phyloP scores from a whole-genome alignment of 2,113 vertebrate genomes.

The Hymenochirus boettgeri region DNA sequence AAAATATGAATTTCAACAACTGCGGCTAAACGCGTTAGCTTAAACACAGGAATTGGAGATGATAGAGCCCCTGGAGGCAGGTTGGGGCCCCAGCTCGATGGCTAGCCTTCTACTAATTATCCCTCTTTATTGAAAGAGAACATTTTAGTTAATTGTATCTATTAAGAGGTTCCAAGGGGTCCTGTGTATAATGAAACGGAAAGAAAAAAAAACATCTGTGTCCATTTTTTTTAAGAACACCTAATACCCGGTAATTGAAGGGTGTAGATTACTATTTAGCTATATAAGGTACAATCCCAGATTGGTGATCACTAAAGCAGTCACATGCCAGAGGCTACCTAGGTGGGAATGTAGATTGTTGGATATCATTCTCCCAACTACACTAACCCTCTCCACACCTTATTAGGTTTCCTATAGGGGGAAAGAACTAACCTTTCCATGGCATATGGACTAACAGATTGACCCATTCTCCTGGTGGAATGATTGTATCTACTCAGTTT shows the following conservation, averaged over 20 bases:
- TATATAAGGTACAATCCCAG: background rate
- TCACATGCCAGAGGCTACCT: background rate
- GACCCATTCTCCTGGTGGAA: background rate
- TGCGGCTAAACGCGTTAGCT: no score
- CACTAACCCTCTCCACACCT: background rate
- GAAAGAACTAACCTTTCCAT: background rate
- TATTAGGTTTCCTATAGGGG: background rate
- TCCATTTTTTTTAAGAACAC: background rate
- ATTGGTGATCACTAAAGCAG: background rate
- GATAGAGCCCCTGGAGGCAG: no score
- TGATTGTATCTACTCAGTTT: background rate
- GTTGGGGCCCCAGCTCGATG: no score
- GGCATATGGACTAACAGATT: background rate
- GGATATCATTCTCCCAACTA: background rate
- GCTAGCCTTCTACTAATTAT: no score
- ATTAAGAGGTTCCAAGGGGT: no score
- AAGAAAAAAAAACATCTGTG: background rate
- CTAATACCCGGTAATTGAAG: constrained; percentile 1
- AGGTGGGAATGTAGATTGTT: background rate
- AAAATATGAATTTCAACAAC: no score
- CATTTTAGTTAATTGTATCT: no score
- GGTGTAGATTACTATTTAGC: background rate
- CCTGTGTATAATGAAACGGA: background rate
- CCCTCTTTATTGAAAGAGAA: no score
- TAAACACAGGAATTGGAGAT: no score